These are phyloP conservation scores for Metellina segmentata DNA, from an alignment of 2,888 invertebrate species.

Conservation along the genomic window DNA sequence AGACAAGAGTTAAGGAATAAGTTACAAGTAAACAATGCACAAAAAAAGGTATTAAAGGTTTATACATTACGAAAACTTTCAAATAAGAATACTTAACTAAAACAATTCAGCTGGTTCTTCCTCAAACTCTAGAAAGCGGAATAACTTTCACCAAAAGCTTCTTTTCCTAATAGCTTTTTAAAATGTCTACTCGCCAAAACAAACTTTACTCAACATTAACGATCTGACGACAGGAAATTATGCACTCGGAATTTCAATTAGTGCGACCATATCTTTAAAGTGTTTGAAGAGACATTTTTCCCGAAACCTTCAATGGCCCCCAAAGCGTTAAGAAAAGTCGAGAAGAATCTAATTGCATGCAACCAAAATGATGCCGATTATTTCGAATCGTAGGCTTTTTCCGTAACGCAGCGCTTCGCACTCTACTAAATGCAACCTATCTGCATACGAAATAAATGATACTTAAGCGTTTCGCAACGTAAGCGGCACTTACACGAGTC, in stretches of 20 bases:
- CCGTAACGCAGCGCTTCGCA: background rate
- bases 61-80: too few relatives aligned
- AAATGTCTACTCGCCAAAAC: too few relatives aligned
- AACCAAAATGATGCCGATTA: background rate
- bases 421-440: background rate
- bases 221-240: background rate
- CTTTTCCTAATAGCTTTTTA: too few relatives aligned
- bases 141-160: too few relatives aligned
- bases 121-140: too few relatives aligned
- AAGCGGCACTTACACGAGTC: background rate
- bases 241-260: background rate
- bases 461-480: background rate
- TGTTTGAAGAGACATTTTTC: background rate
- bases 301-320: background rate
- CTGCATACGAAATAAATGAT: background rate
- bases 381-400: background rate
- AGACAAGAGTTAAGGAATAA: too few relatives aligned
- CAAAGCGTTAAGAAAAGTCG: background rate
- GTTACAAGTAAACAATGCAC: too few relatives aligned
- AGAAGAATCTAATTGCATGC: background rate
- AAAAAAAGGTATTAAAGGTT: too few relatives aligned
- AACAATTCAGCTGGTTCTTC: too few relatives aligned
- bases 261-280: background rate
- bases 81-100: too few relatives aligned
- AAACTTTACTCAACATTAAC: background rate